Percentiles rank a stretch among this genome's conserved stretches.
Conservation (phyloP, 1,140 invertebrate genomes). For the Orchesella cincta region DNA sequence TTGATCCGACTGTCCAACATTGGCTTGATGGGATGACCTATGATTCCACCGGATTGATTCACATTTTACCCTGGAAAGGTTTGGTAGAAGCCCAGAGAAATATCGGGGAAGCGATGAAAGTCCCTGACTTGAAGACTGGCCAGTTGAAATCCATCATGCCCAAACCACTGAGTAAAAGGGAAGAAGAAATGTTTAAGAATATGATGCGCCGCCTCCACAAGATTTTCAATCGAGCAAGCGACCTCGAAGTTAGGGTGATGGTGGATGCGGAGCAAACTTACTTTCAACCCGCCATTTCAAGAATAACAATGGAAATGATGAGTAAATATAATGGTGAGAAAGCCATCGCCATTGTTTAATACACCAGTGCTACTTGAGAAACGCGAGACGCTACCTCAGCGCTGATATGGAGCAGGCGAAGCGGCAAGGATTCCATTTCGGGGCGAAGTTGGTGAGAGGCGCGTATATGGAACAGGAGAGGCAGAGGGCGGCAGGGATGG, state of each 20-base stretch:
- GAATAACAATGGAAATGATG: slow-evolving; percentile 97
- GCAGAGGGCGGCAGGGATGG: slow-evolving; percentile 79
- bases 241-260: slow-evolving; percentile 94
- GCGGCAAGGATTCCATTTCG: slow-evolving; percentile 96
- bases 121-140: slow-evolving; percentile 57
- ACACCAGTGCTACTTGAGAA: slow-evolving; percentile 97
- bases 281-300: slow-evolving; percentile 97
- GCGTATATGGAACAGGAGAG: slow-evolving; percentile 98
- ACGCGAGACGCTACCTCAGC: slow-evolving; percentile 81
- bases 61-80: slow-evolving; percentile 96
- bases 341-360: slow-evolving; percentile 96
- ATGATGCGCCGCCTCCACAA: slow-evolving; percentile 92
- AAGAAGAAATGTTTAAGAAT: slow-evolving; percentile 97
- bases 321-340: slow-evolving; percentile 87
- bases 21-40: slow-evolving; percentile 90
- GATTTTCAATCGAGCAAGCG: slow-evolving; percentile 78
- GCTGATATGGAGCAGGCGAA: slow-evolving; percentile 92
- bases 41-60: slow-evolving; percentile 86
- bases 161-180: slow-evolving; percentile 79
- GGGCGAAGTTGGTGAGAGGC: slow-evolving; percentile 95
- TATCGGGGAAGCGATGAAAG: slow-evolving; percentile 84
- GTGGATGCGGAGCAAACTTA: slow-evolving; percentile 99
- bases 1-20: slow-evolving; percentile 71
- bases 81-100: slow-evolving; percentile 88
- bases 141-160: slow-evolving; percentile 80